A percentile compares a stretch with the other conserved stretches of the same genome.
Conservation (phyloP, 2,888 invertebrate species). For the Chesias legatella region DNA sequence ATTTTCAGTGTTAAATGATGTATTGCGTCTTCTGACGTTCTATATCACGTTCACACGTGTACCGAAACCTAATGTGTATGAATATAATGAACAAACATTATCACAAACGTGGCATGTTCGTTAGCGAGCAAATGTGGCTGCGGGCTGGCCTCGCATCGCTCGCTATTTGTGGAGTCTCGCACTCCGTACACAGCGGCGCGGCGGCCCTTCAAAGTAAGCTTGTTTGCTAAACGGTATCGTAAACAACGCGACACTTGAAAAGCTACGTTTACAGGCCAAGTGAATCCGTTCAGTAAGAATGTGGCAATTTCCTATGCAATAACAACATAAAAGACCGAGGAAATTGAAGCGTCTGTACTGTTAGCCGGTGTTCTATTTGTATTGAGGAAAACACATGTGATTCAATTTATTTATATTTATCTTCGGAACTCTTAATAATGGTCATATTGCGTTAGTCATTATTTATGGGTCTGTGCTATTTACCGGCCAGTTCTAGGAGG, state of each 20-base stretch:
- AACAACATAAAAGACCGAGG: conserved; percentile 38
- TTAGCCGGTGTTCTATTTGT: conserved; percentile 34
- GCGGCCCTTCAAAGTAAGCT: conserved; percentile 40
- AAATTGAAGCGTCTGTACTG: conserved; percentile 38
- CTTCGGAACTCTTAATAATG: conserved; percentile 24
- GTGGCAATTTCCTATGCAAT: conserved; percentile 49
- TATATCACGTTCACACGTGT: too few relatives aligned
- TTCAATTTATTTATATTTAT: conserved; percentile 28
- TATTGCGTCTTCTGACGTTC: conserved; percentile 1
- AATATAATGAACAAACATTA: conserved; percentile 39
- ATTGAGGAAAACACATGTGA: conserved; percentile 28
- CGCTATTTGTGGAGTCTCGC: conserved; percentile 45
- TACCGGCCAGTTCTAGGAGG: too few relatives aligned
- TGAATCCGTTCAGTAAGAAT: conserved; percentile 45
- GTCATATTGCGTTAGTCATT: conserved; percentile 18
- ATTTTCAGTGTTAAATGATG: conserved; percentile 1
- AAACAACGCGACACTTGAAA: conserved; percentile 24
- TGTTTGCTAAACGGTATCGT: conserved; percentile 43
- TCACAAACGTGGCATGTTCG: conserved; percentile 50
- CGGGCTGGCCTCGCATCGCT: conserved; percentile 33
- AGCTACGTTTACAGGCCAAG: too few relatives aligned
- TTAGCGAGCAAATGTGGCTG: conserved; percentile 52
- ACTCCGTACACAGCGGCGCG: conserved; percentile 46
- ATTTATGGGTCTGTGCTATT: too few relatives aligned
- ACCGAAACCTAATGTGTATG: conserved; percentile 37